Percentiles rank a stretch among this genome's conserved stretches.
These are phyloP conservation scores for Macrobrachium nipponense DNA, from an alignment of 1,140 invertebrate genomes.

Conservation along the genomic window DNA sequence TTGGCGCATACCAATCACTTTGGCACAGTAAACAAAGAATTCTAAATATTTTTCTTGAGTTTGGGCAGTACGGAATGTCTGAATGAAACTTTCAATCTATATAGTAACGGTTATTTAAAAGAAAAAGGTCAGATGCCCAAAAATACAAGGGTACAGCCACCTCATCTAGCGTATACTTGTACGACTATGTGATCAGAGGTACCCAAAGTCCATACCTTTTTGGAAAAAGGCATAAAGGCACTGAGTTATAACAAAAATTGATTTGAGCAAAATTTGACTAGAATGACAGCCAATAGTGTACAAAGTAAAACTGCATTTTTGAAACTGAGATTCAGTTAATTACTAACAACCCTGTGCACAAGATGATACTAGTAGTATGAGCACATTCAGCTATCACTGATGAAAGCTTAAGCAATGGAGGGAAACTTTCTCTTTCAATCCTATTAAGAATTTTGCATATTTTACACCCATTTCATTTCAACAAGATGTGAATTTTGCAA, in stretches of 20 bases:
- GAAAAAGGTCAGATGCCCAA: neutral
- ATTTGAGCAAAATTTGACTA: conserved; percentile 57
- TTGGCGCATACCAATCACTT: conserved; percentile 45
- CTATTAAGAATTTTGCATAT: neutral
- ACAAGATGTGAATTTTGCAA: neutral
- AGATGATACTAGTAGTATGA: neutral
- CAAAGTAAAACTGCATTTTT: conserved; percentile 5
- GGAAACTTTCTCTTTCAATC: neutral
- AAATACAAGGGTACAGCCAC: neutral
- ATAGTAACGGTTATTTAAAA: neutral
- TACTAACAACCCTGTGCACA: neutral
- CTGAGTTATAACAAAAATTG: conserved; percentile 30
- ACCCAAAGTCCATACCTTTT: conserved; percentile 1
- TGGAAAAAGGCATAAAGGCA: conserved; percentile 25
- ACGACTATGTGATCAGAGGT: neutral
- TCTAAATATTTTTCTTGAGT: conserved; percentile 13
- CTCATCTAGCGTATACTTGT: neutral
- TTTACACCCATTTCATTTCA: neutral
- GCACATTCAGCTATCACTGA: conserved; percentile 4
- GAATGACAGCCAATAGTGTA: conserved; percentile 40
- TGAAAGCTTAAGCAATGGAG: conserved; percentile 27
- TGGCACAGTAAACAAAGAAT: conserved; percentile 43
- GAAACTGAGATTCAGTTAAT: conserved; percentile 34
- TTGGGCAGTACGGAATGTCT: conserved; percentile 50
- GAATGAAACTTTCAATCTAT: conserved; percentile 34